Conservation (phyloP, 2,888 invertebrate species). For the Lypha dubia region DNA sequence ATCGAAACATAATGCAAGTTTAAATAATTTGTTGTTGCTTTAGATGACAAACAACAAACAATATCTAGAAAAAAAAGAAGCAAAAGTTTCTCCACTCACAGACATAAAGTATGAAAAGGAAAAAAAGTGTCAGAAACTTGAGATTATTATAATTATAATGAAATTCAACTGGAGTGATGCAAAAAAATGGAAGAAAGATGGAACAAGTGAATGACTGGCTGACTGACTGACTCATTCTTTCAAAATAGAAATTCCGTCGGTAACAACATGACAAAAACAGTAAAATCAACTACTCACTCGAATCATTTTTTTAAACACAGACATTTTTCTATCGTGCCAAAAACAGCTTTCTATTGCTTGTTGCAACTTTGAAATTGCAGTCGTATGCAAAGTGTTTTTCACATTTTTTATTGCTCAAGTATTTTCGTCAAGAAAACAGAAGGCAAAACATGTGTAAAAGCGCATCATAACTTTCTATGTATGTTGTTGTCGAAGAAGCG, state of each 20-base stretch:
- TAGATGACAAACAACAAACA: slow-evolving; percentile 21
- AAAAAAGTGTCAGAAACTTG: slow-evolving; percentile 47
- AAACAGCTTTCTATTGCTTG: slow-evolving; percentile 18
- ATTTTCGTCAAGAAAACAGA: slow-evolving; percentile 13
- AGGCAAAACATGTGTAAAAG: slow-evolving; percentile 62
- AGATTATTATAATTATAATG: slow-evolving; percentile 45
- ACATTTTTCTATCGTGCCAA: slow-evolving; percentile 26
- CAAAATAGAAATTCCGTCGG: slow-evolving; percentile 30
- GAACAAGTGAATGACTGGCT: slow-evolving; percentile 22
- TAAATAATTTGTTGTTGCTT: slow-evolving; percentile 4
- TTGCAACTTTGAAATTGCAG: slow-evolving; percentile 36
- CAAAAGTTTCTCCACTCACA: slow-evolving; percentile 7
- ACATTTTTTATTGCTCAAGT: slow-evolving; percentile 38
- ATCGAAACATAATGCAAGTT: slow-evolving; percentile 22
- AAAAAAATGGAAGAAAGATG: not conserved
- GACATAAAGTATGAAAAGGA: slow-evolving; percentile 16
- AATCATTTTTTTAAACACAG: not conserved
- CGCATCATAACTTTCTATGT: slow-evolving; percentile 57
- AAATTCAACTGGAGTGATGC: slow-evolving; percentile 43
- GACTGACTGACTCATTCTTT: slow-evolving; percentile 29
- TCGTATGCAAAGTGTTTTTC: slow-evolving; percentile 39
- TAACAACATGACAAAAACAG: slow-evolving; percentile 22
- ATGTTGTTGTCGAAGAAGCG: slow-evolving; percentile 9
- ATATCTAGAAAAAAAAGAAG: not conserved
- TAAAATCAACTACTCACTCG: slow-evolving; percentile 14